phyloP scores from a whole-genome alignment of 2,113 vertebrate species.

The Perca flavescens region DNA sequence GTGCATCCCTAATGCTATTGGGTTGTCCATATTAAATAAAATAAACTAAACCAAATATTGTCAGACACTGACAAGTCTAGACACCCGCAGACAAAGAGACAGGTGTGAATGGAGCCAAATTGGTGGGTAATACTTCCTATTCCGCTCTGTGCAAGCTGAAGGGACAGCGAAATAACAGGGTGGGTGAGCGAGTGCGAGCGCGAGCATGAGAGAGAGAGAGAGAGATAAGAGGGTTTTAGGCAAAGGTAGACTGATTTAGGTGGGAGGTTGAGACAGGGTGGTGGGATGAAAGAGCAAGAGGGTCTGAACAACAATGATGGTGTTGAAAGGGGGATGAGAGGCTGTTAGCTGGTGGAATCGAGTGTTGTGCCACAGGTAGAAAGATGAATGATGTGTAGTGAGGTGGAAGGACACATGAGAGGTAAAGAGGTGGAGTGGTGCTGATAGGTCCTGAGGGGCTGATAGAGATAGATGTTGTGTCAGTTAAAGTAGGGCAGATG shows the following conservation, averaged over 20 bases:
- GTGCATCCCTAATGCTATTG: too few relatives aligned
- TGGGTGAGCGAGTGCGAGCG: slow-evolving; percentile 37
- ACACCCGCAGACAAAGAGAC: slow-evolving; percentile 43
- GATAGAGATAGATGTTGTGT: slow-evolving; percentile 70
- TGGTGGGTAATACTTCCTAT: slow-evolving; percentile 66
- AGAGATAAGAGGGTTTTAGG: slow-evolving; percentile 69
- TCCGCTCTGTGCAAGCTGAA: slow-evolving; percentile 40
- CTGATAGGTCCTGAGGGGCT: slow-evolving; percentile 66
- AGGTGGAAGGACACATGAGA: slow-evolving; percentile 64
- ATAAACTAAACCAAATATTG: background rate
- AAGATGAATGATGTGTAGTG: slow-evolving; percentile 68
- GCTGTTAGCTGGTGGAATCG: slow-evolving; percentile 68
- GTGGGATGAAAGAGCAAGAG: slow-evolving; percentile 41
- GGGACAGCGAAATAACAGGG: slow-evolving; percentile 65
- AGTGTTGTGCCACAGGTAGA: slow-evolving; percentile 73
- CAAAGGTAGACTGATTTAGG: slow-evolving; percentile 67
- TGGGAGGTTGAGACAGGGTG: slow-evolving; percentile 62
- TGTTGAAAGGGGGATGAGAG: slow-evolving; percentile 77
- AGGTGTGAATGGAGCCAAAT: slow-evolving; percentile 69
- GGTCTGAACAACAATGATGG: slow-evolving; percentile 53
- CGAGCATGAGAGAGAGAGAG: slow-evolving; percentile 20
- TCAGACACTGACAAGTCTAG: slow-evolving; percentile 19
- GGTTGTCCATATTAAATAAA: too few relatives aligned
- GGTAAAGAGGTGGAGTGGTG: slow-evolving; percentile 59
- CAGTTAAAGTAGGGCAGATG: slow-evolving; percentile 63